Evolutionary conservation across 1,140 invertebrate species (phyloP).

Genomic region (Atopsyche davidsoni): DNA sequence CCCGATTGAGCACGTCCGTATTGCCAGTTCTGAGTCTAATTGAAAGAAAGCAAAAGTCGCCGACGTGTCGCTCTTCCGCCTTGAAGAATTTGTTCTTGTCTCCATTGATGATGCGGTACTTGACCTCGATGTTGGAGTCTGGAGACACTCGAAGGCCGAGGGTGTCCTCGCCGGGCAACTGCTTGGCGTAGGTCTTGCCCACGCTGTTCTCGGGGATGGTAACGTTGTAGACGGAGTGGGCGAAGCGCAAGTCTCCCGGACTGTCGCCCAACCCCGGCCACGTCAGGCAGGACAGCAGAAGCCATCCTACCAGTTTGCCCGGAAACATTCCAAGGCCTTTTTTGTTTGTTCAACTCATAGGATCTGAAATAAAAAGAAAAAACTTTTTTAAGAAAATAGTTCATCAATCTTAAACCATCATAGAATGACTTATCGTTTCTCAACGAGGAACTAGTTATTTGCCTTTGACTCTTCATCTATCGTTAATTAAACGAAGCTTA

Average conservation of each 20-base stretch:
- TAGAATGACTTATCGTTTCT: no score
- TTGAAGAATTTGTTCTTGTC: conserved; percentile 82
- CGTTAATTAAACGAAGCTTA: no score
- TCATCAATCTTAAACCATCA: background rate
- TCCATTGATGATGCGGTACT: conserved; percentile 69
- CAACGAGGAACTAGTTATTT: no score
- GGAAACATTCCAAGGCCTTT: conserved; percentile 26
- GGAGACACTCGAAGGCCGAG: conserved; percentile 41
- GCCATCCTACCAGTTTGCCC: conserved; percentile 25
- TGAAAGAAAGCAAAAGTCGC: conserved; percentile 83
- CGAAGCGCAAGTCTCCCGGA: conserved; percentile 49
- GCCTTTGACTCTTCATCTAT: no score
- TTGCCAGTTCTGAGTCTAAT: conserved; percentile 75
- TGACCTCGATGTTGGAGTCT: conserved; percentile 48
- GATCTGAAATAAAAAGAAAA: conserved; percentile 24
- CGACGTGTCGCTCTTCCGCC: conserved; percentile 72
- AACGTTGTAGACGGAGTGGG: conserved; percentile 69
- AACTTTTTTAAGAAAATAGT: background rate
- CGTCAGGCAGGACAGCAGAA: conserved; percentile 16
- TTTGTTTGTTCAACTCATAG: conserved; percentile 28
- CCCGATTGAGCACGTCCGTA: conserved; percentile 70
- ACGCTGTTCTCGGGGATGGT: conserved; percentile 83
- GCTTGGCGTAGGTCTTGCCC: conserved; percentile 65
- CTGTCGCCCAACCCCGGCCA: conserved; percentile 20
- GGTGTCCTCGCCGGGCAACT: conserved; percentile 44